Evolutionary conservation across 1,140 invertebrate genomes (phyloP).

Genomic region (Philopotamus ludificatus): DNA sequence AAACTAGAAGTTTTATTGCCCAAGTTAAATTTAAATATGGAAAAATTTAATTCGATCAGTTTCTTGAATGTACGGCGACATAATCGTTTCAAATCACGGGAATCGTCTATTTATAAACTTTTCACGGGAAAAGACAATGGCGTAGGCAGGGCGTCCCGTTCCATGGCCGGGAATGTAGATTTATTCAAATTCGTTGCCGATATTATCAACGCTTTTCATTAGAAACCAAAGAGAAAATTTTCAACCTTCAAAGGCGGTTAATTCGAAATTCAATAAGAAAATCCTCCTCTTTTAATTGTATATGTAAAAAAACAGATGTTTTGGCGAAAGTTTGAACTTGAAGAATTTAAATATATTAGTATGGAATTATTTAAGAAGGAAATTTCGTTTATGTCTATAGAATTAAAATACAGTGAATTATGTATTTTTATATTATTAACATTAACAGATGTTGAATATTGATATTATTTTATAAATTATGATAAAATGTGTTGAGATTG

Average conservation of each 20-base stretch:
- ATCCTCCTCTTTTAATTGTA: conserved; percentile 1
- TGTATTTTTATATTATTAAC: no score
- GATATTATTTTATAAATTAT: no score
- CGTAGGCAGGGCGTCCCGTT: conserved; percentile 31
- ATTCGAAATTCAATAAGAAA: conserved; percentile 36
- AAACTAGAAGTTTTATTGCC: conserved; percentile 6
- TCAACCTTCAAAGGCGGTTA: conserved; percentile 29
- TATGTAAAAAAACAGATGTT: not conserved
- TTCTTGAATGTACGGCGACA: not conserved
- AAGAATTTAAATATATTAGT: not conserved
- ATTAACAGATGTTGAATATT: no score
- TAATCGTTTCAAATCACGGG: conserved; percentile 19
- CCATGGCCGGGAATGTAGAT: conserved; percentile 36
- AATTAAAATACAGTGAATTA: not conserved
- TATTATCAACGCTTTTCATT: conserved; percentile 39
- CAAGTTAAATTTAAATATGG: conserved; percentile 13
- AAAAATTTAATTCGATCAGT: not conserved
- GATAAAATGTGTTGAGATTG: no score
- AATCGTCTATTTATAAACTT: conserved; percentile 34
- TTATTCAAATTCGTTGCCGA: conserved; percentile 38
- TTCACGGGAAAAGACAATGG: conserved; percentile 35
- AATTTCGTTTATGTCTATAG: not conserved
- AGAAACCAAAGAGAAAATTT: conserved; percentile 34
- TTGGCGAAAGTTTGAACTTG: not conserved
- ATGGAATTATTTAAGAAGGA: not conserved